Base-by-base conservation (phyloP, 2,113 vertebrate genomes). In the Rhinichthys klamathensis region DNA sequence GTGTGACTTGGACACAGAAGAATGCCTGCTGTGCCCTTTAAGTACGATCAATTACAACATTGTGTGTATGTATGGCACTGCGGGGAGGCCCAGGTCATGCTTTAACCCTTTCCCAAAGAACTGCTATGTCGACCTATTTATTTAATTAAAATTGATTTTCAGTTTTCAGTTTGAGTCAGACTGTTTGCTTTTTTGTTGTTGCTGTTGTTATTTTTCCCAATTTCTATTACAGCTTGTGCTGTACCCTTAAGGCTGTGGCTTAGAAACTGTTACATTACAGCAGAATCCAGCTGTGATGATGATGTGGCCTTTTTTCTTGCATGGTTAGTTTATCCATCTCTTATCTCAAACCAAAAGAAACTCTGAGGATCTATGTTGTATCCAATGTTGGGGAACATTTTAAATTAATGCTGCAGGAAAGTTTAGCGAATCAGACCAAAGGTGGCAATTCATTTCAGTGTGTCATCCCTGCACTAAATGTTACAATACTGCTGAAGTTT, bases 71-170 rank as follows among this genome's bases (percentile, higher is more conserved):
- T 44, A 51, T 49, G 25, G 15, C 84, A 79, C 80, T 73, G 56
- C 10, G 3, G 84, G 80, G 56, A 85, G 44, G 12, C 3, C 54
- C 38, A 61, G 49, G 32, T 78, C 51, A 2, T 78, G 69, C 83
- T 87, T 85, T 88, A 89, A 89, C 86, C 88, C 83, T 12, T 35
- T 84, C 85, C 78, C 58, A 72, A 75, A 80, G 56, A 81, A 65
- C 83, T 83, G 69, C 63, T 67, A 83, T 27, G 82, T 81, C 56
- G 54, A 82, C 82, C 60, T 38, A 82, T 90, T 91, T 86, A 87
- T 89, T 72, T 91, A 84, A 90, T 90, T 89, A 87, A 80, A 86
- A 87, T 91, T 84, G 87, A 90, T 88, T 86, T 88, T 54, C n/a
- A 75, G 82, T 87, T 88, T 23, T 72, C 11, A 84, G 38, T 84